These are phyloP conservation scores for Aphis gossypii DNA, from an alignment of 1,140 invertebrate genomes.

Conservation along the genomic window DNA sequence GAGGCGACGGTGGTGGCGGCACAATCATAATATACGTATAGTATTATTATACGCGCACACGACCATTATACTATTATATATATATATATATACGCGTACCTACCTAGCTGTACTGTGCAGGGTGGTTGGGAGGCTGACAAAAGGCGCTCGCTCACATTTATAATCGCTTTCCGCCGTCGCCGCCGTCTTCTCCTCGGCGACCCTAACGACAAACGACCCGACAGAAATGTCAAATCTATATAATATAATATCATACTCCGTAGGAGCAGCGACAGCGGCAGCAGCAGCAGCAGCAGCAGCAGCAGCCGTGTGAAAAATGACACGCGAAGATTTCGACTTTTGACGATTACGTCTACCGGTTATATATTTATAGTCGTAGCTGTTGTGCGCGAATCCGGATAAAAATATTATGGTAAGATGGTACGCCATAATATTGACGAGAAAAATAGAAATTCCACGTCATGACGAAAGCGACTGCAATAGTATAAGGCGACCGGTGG, in stretches of 20 bases:
- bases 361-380: too few relatives aligned
- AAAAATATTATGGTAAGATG: neutral
- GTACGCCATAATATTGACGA: too few relatives aligned
- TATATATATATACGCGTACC: neutral
- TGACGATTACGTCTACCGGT: neutral
- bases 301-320: neutral
- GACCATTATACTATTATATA: neutral
- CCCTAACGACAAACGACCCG: slow-evolving; percentile 37
- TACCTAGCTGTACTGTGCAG: neutral
- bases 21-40: slow-evolving; percentile 1
- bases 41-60: neutral
- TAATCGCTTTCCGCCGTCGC: neutral
- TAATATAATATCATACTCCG: neutral
- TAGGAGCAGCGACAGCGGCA: too few relatives aligned
- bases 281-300: too few relatives aligned
- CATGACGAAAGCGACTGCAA: too few relatives aligned
- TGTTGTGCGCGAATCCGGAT: neutral
- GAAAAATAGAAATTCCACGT: too few relatives aligned
- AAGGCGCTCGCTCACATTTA: neutral
- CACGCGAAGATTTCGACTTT: neutral
- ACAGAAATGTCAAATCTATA: slow-evolving; percentile 23
- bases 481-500: too few relatives aligned
- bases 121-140: neutral
- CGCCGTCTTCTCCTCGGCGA: neutral
- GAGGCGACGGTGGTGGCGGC: neutral